These are phyloP conservation scores for Bombyx huttoni DNA, from an alignment of 2,888 invertebrate genomes.

Conservation along the genomic window DNA sequence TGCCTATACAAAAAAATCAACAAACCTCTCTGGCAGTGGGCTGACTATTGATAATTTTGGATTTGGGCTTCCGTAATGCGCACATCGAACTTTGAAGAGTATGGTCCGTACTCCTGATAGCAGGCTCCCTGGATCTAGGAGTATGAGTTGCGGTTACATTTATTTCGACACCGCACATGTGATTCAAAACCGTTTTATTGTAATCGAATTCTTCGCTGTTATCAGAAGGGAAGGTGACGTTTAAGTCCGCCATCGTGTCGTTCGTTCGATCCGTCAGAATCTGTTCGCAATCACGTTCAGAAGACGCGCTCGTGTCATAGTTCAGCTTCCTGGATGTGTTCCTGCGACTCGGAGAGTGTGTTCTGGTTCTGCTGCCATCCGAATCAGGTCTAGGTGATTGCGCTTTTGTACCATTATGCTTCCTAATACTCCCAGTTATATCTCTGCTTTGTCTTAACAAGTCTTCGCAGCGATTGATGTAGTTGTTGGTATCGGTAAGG, in stretches of 20 bases:
- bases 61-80: conserved; percentile 8
- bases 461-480: conserved; percentile 42
- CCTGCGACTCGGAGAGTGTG: conserved; percentile 31
- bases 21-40: conserved; percentile 30
- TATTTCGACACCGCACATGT: conserved; percentile 14
- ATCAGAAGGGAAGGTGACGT: conserved; percentile 60
- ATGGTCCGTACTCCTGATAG: conserved; percentile 28
- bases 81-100: conserved; percentile 30
- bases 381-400: conserved; percentile 15
- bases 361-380: conserved; percentile 29
- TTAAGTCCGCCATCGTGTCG: conserved; percentile 62
- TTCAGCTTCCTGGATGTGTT: conserved; percentile 36
- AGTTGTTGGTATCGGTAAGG: conserved; percentile 44
- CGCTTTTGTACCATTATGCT: conserved; percentile 17
- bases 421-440: conserved; percentile 42
- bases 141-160: conserved; percentile 1
- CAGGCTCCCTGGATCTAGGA: conserved; percentile 19
- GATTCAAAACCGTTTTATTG: conserved; percentile 10
- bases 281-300: conserved; percentile 43
- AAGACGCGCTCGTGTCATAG: conserved; percentile 44
- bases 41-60: conserved; percentile 11
- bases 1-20: not conserved
- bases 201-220: conserved; percentile 29
- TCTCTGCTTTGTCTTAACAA: conserved; percentile 47
- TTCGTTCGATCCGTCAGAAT: conserved; percentile 59